Evolutionary conservation across 2,888 invertebrate species (phyloP).

Genomic region (Cyclophora albipunctata): DNA sequence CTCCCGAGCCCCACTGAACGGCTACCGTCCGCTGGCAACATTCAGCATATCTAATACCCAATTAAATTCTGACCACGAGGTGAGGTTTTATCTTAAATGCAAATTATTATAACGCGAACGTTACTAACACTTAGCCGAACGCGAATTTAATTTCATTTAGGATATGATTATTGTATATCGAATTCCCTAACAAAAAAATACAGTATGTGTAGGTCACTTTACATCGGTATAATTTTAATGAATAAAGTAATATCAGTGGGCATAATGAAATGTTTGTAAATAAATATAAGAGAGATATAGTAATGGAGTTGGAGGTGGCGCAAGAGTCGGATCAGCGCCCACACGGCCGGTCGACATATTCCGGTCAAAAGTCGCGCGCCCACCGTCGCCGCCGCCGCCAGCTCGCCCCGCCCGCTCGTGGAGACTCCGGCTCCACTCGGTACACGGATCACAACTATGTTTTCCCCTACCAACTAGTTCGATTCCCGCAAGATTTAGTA

Average conservation of each 20-base stretch:
- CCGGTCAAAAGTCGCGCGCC: constrained; percentile 35
- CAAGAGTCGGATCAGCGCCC: constrained; percentile 25
- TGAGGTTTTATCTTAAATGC: constrained; percentile 19
- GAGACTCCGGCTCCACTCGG: constrained; percentile 2
- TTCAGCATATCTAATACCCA: constrained; percentile 19
- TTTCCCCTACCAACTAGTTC: background rate
- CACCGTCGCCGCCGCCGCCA: constrained; percentile 9
- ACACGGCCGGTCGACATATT: constrained; percentile 26
- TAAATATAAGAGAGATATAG: constrained; percentile 8
- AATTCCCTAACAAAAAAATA: too few relatives aligned
- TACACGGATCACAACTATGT: too few relatives aligned
- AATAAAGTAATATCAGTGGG: background rate
- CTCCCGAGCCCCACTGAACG: constrained; percentile 5
- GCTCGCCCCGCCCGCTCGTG: background rate
- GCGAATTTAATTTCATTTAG: constrained; percentile 12
- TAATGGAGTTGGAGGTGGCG: constrained; percentile 22
- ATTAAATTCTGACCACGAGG: constrained; percentile 22
- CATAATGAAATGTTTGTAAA: background rate
- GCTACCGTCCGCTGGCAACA: constrained; percentile 14
- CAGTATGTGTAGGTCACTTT: too few relatives aligned
- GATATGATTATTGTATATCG: background rate
- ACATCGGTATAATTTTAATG: background rate
- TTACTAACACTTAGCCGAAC: constrained; percentile 3
- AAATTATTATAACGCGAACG: constrained; percentile 19
- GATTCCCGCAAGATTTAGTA: background rate